phyloP scores from a whole-genome alignment of 2,797 vertebrate species.

The Garrulus glandarius region DNA sequence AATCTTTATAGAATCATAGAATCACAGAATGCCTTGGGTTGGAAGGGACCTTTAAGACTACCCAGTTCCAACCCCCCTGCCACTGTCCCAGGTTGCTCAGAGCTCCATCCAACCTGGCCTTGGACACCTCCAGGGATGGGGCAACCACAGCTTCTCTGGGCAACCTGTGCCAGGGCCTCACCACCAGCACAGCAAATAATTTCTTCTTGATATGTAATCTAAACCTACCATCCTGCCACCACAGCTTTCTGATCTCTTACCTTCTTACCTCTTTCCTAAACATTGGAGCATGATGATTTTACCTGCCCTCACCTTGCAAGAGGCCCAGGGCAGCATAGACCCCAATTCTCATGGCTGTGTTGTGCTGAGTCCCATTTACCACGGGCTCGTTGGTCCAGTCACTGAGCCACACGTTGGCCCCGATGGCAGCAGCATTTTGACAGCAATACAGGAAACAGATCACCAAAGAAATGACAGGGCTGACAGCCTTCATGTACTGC shows the following conservation, averaged over 20 bases:
- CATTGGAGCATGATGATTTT: background rate
- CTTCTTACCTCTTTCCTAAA: background rate
- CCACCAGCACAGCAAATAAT: background rate
- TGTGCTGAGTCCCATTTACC: slow-evolving; percentile 70
- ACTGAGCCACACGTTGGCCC: slow-evolving; percentile 93
- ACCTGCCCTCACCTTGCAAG: slow-evolving; percentile 83
- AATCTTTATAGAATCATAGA: background rate
- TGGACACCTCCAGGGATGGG: background rate
- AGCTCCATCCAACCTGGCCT: background rate
- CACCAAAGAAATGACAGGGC: slow-evolving; percentile 75
- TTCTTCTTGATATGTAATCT: background rate
- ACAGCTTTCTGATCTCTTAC: background rate
- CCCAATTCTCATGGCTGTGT: slow-evolving; percentile 79
- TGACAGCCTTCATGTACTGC: slow-evolving; percentile 88
- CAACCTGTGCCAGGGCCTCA: background rate
- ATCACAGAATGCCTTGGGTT: background rate
- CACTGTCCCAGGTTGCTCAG: background rate
- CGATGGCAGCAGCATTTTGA: slow-evolving; percentile 88
- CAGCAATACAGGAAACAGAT: slow-evolving; percentile 88
- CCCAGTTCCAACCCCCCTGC: background rate
- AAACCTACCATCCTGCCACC: background rate
- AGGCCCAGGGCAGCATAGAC: slow-evolving; percentile 91
- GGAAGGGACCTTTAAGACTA: background rate
- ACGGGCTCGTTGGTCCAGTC: slow-evolving; percentile 86
- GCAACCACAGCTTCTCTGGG: background rate